These are phyloP conservation scores for Gallinago paraguaiae DNA, from an alignment of 2,113 vertebrate genomes.

Conservation along the genomic window DNA sequence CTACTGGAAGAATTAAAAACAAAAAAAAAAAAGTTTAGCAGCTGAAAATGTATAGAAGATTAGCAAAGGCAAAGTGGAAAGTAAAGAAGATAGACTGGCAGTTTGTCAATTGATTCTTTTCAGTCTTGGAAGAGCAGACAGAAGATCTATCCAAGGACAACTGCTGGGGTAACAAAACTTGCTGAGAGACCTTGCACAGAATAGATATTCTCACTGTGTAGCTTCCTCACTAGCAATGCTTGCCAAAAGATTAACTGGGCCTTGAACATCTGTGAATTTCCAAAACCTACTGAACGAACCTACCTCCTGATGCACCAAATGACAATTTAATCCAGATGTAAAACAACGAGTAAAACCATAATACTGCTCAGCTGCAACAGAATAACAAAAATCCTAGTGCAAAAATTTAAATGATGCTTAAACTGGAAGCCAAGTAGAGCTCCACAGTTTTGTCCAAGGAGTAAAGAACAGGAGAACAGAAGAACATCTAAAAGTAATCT, in stretches of 20 bases:
- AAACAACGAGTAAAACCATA: constrained; percentile 20
- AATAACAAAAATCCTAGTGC: background rate
- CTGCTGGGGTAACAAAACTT: background rate
- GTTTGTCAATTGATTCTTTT: constrained; percentile 10
- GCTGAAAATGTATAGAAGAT: background rate
- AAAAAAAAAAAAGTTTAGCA: background rate
- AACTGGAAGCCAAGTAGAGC: background rate
- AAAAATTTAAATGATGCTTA: background rate
- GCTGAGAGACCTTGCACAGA: background rate
- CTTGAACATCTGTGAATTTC: background rate
- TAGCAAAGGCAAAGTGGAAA: background rate
- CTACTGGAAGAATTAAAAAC: background rate
- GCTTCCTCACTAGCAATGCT: background rate
- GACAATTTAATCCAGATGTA: constrained; percentile 3
- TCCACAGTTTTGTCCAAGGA: background rate
- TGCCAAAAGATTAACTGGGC: background rate
- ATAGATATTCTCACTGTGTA: background rate
- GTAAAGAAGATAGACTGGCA: background rate
- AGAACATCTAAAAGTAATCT: background rate
- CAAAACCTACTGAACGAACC: constrained; percentile 1
- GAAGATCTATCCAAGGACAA: background rate
- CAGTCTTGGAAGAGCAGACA: background rate
- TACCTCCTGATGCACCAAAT: background rate
- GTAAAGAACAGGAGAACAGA: background rate
- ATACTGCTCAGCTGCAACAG: background rate